A percentile compares a stretch with the other conserved stretches of the same genome.
phyloP scores from a whole-genome alignment of 2,113 vertebrate genomes.

The Coreoperca whiteheadi region DNA sequence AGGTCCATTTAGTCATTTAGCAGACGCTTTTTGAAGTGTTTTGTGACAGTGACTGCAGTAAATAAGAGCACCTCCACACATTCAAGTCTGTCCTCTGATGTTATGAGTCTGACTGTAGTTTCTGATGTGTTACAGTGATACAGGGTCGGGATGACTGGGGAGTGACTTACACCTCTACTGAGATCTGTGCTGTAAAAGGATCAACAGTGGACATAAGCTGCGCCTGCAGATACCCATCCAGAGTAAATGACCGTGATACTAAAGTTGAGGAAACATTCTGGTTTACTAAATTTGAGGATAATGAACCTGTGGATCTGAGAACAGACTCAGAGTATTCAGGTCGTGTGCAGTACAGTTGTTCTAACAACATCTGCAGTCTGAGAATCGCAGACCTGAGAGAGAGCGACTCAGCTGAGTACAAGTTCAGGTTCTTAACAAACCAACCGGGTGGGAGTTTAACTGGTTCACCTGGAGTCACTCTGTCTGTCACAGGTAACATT shows the following conservation, averaged over 20 bases:
- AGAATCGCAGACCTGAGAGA: slow-evolving; percentile 37
- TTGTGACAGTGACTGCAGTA: too few relatives aligned
- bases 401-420: slow-evolving; percentile 37
- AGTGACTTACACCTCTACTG: neutral
- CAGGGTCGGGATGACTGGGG: neutral
- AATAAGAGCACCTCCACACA: neutral
- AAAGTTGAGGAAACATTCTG: neutral
- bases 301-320: neutral
- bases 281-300: neutral
- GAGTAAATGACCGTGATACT: fast-evolving
- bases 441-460: fast-evolving
- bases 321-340: neutral
- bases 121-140: slow-evolving; percentile 38
- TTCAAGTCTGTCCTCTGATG: neutral
- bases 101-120: neutral
- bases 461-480: slow-evolving; percentile 8
- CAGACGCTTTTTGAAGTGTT: too few relatives aligned
- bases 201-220: slow-evolving; percentile 10
- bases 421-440: slow-evolving; percentile 32
- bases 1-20: too few relatives aligned
- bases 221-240: neutral
- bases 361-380: neutral
- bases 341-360: neutral
- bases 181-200: slow-evolving; percentile 38
- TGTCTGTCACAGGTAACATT: slow-evolving; percentile 41